phyloP scores from a whole-genome alignment of 1,140 invertebrate genomes.

The Ephestia elutella region DNA sequence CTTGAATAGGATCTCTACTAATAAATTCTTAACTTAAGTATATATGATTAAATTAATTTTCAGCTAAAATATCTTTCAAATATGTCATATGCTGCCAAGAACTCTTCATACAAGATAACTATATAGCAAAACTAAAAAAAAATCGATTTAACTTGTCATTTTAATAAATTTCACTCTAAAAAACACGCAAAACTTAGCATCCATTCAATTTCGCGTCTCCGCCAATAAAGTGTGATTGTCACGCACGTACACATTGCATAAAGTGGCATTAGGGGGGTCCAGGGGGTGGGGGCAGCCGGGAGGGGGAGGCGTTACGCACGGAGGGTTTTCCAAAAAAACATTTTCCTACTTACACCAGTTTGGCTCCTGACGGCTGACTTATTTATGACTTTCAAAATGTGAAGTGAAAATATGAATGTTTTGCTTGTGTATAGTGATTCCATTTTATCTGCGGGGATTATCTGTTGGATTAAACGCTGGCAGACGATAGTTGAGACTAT shows the following conservation, averaged over 20 bases:
- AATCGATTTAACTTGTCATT: too few species aligned
- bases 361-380: neutral
- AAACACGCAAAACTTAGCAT: conserved; percentile 22
- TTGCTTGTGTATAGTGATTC: neutral
- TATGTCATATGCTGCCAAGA: too few species aligned
- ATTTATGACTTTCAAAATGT: neutral
- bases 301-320: conserved; percentile 30
- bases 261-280: conserved; percentile 32
- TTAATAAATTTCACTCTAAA: neutral
- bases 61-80: too few species aligned
- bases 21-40: too few species aligned
- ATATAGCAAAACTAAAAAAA: too few species aligned
- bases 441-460: too few species aligned
- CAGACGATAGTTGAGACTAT: too few species aligned
- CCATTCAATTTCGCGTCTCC: conserved; percentile 50
- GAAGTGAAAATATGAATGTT: conserved; percentile 1
- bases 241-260: conserved; percentile 61
- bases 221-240: conserved; percentile 63
- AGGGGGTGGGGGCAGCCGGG: conserved; percentile 8
- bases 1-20: too few species aligned
- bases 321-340: conserved; percentile 27
- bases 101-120: too few species aligned
- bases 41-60: too few species aligned
- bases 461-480: too few species aligned
- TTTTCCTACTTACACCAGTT: conserved; percentile 3